Conservation (phyloP, 2,888 invertebrate species). For the Fragum sueziense region DNA sequence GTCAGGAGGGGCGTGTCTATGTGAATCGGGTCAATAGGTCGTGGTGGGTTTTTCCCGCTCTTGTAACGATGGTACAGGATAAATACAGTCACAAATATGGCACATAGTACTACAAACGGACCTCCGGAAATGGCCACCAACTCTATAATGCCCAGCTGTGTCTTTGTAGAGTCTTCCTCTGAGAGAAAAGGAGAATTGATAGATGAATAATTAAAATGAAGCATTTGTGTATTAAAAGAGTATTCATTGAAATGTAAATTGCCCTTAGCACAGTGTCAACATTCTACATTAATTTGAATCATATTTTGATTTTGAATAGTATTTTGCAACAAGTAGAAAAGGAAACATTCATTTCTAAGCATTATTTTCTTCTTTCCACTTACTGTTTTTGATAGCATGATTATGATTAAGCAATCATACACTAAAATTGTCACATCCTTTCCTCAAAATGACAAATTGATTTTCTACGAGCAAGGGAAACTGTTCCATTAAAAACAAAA, state of each 20-base stretch:
- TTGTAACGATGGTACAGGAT: slow-evolving; percentile 66
- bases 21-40: slow-evolving; percentile 63
- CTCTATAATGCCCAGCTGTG: slow-evolving; percentile 84
- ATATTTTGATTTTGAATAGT: too few species aligned
- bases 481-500: too few species aligned
- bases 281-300: too few species aligned
- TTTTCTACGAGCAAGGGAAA: too few species aligned
- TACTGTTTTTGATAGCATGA: neutral
- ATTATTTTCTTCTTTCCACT: neutral
- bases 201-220: neutral
- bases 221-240: neutral
- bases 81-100: slow-evolving; percentile 85
- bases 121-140: slow-evolving; percentile 88
- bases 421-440: too few species aligned
- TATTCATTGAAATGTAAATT: too few species aligned
- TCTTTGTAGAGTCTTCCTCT: slow-evolving; percentile 35
- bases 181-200: neutral
- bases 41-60: slow-evolving; percentile 46
- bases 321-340: neutral
- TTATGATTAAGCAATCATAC: too few species aligned
- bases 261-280: too few species aligned
- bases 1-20: slow-evolving; percentile 71
- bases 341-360: neutral
- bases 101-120: slow-evolving; percentile 87
- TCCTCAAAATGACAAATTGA: too few species aligned